Evolutionary conservation across 2,888 invertebrate genomes (phyloP), one percentile per base, ranked within the genome.

Genomic region (Meteorus cinctellus): DNA sequence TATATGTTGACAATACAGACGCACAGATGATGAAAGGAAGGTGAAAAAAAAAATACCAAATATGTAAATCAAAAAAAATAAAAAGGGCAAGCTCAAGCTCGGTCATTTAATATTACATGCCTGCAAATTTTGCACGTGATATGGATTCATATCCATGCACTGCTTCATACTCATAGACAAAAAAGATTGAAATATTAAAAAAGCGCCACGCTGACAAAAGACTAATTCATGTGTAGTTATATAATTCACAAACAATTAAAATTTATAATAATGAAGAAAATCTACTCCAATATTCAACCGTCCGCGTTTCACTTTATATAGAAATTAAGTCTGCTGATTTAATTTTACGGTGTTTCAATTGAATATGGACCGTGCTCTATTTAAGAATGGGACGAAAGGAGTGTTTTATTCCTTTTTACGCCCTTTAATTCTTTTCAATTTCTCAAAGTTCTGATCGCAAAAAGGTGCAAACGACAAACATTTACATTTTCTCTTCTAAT

Each of bases 301-400:
- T 80, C 79, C 81, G 78, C 72, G 76, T 70, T 71, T 75, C 74
- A 68, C 69, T 77, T 75, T 76, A 78, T 76, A 78, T 80, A 67
- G 62, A 41, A 72, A 60, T 75, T 72, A 73, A 73, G 70, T 59
- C 55, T 59, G 41, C 66, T 74, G 76, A 74, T 72, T 73, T 31
- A 73, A 48, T 41, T 8, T 16, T 16, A 24, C 6, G 36, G 34
- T 65, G 6, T 65, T 65, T 10, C 6, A 5, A 29, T 51, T n/a
- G 27, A 65, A 73, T 51, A 65, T 65, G 19, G 19, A 48, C 31
- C 34, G 55, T 69, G 55, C 51, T 69, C 71, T 65, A 55, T 72
- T 51, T 34, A 65, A 72, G 66, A 72, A 65, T 72, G 31, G n/a
- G 72, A 65, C 72, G 65, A 72, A 66, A 51, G 55, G 51, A 66